Evolutionary conservation across 30 jellyfish, hydroid and myxozoan genomes (phyloP).

Genomic region (Pseudorhiza aurosa): DNA sequence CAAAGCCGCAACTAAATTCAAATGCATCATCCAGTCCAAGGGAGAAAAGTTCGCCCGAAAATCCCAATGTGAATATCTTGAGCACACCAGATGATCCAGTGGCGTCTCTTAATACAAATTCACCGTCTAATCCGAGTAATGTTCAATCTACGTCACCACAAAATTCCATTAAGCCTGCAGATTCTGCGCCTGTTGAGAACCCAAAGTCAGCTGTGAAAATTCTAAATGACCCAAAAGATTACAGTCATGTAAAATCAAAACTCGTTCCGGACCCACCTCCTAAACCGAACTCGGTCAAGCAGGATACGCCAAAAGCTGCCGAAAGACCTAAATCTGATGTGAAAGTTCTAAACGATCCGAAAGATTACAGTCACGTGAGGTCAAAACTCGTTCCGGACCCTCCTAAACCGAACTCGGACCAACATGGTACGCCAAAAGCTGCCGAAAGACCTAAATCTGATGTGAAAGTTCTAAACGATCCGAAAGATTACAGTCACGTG

Average conservation of each 20-base stretch:
- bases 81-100: slow-evolving; percentile 16
- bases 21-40: background rate
- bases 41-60: background rate
- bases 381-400: slow-evolving; percentile 37
- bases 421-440: background rate
- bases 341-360: slow-evolving; percentile 38
- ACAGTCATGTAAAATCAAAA: slow-evolving; percentile 58
- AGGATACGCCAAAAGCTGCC: background rate
- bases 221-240: slow-evolving; percentile 64
- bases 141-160: background rate
- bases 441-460: slow-evolving; percentile 7
- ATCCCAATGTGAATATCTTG: slow-evolving; percentile 13
- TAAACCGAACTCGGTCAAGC: slow-evolving; percentile 5
- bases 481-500: slow-evolving; percentile 64
- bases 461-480: slow-evolving; percentile 63
- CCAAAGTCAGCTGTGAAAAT: slow-evolving; percentile 30
- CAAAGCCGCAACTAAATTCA: background rate
- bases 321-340: slow-evolving; percentile 17
- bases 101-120: no score
- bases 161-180: background rate
- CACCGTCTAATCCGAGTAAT: no score
- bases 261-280: slow-evolving; percentile 38
- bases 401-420: slow-evolving; percentile 16
- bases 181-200: background rate
- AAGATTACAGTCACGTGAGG: slow-evolving; percentile 40